Evolutionary conservation across 1,140 invertebrate species (phyloP).

Genomic region (Nephila pilipes): DNA sequence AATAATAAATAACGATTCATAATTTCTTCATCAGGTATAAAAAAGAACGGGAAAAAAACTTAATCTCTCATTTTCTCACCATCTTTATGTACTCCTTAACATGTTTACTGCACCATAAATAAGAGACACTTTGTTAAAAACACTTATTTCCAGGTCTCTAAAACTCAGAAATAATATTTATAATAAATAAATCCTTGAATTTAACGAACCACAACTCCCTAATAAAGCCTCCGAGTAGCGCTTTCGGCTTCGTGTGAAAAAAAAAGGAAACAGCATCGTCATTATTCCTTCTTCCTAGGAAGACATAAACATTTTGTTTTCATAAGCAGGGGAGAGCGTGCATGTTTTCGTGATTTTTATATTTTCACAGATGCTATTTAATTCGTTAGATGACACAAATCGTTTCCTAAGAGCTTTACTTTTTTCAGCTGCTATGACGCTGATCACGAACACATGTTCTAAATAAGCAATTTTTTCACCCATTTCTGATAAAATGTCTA

Average conservation of each 20-base stretch:
- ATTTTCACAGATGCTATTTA: constrained; percentile 14
- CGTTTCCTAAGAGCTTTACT: not conserved
- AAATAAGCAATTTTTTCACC: not conserved
- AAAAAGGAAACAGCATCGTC: not conserved
- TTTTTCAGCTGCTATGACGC: not conserved
- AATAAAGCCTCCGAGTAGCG: not conserved
- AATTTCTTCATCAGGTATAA: no score
- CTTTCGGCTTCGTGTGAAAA: not conserved
- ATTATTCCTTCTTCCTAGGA: not conserved
- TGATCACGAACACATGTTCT: constrained; percentile 22
- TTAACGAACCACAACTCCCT: not conserved
- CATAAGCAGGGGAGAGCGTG: not conserved
- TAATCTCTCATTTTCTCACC: no score
- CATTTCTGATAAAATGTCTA: not conserved
- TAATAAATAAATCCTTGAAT: not conserved
- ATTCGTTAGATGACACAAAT: not conserved
- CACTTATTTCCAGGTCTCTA: no score
- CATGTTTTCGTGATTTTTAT: not conserved
- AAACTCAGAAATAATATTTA: not conserved
- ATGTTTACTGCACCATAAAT: no score
- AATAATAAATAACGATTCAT: no score
- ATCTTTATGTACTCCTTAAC: no score
- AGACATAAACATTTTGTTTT: not conserved
- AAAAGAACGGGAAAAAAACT: no score
- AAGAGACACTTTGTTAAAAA: no score